Evolutionary conservation across 2,797 vertebrate species (phyloP).

Genomic region (Poeciliopsis infans): DNA sequence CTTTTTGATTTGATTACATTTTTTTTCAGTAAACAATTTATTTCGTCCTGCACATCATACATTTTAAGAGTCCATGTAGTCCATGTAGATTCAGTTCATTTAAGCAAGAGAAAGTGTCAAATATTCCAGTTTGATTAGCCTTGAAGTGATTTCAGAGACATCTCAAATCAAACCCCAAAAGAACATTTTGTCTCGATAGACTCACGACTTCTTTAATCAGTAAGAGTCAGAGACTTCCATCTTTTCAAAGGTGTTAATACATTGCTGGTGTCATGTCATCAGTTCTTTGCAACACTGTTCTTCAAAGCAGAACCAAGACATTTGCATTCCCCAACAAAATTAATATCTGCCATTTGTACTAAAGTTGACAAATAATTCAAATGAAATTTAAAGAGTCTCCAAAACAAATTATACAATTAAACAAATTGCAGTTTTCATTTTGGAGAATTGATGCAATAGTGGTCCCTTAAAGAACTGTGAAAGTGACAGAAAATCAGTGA

Average conservation of each 20-base stretch:
- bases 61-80: neutral
- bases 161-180: neutral
- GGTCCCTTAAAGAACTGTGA: conserved; percentile 4
- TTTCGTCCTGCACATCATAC: neutral
- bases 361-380: conserved; percentile 4
- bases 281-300: neutral
- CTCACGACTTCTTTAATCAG: neutral
- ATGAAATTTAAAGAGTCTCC: conserved; percentile 8
- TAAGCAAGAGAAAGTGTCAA: neutral
- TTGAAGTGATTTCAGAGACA: neutral
- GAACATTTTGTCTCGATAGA: neutral
- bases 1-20: neutral
- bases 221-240: neutral
- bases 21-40: neutral
- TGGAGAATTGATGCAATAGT: conserved; percentile 14
- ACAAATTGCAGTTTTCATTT: conserved; percentile 2
- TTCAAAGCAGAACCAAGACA: neutral
- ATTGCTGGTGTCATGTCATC: neutral
- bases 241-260: neutral
- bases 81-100: neutral
- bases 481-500: conserved; percentile 8
- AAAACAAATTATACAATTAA: neutral
- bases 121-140: neutral
- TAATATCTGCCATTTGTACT: neutral
- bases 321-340: neutral